phyloP scores from a whole-genome alignment of 2,797 vertebrate genomes.

The Capromys pilorides region DNA sequence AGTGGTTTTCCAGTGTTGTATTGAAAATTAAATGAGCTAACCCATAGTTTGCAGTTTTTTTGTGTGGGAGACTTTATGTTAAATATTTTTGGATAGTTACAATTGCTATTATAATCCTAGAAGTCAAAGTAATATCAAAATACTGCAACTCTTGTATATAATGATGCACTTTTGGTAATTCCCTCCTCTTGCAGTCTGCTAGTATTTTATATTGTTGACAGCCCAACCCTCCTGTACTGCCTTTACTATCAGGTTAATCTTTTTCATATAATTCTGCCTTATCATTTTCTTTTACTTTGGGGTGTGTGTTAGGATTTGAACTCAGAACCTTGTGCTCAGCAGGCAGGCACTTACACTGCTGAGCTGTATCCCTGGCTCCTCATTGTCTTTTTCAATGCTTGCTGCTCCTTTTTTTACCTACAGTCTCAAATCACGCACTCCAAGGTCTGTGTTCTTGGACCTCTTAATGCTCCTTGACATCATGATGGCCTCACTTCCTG shows the following conservation, averaged over 20 bases:
- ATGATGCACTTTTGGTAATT: no score
- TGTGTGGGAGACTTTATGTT: neutral
- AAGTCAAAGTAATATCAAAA: neutral
- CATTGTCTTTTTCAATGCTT: neutral
- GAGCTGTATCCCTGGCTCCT: no score
- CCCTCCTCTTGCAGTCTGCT: neutral
- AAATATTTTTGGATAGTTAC: neutral
- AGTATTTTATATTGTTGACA: neutral
- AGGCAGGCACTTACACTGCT: no score
- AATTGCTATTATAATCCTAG: neutral
- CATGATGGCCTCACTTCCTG: neutral
- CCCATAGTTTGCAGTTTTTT: neutral
- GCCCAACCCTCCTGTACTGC: neutral
- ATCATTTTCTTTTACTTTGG: neutral
- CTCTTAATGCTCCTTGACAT: neutral
- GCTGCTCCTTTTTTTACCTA: neutral
- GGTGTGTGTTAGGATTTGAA: no score
- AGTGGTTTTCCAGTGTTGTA: neutral
- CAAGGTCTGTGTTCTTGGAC: neutral
- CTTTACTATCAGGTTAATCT: neutral
- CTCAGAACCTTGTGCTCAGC: no score
- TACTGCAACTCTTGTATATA: neutral
- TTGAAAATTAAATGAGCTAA: neutral
- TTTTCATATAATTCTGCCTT: neutral
- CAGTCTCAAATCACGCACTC: neutral